A percentile compares a stretch with the other conserved stretches of the same genome.
Conservation (phyloP, 2,113 vertebrate species). For the Macquaria australasica region DNA sequence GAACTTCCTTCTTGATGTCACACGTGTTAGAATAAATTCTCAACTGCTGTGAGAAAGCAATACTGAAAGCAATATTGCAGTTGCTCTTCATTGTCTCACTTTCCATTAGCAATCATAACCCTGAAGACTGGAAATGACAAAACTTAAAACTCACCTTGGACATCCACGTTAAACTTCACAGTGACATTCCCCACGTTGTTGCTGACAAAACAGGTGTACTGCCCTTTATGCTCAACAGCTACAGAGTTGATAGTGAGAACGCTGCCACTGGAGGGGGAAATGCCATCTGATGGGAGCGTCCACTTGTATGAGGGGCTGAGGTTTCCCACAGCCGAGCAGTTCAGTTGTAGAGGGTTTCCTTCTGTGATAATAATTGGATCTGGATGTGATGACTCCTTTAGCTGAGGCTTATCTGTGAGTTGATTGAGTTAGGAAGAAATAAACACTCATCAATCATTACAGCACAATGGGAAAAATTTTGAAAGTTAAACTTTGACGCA, state of each 20-base stretch:
- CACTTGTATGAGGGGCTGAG: conserved; percentile 60
- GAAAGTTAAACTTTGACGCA: background rate
- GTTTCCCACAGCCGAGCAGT: conserved; percentile 60
- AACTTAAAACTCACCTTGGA: conserved; percentile 52
- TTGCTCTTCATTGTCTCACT: background rate
- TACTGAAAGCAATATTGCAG: background rate
- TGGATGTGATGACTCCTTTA: rapidly evolving
- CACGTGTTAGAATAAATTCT: background rate
- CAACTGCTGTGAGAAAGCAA: background rate
- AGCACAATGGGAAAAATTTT: background rate
- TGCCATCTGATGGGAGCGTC: rapidly evolving
- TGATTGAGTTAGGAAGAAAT: background rate
- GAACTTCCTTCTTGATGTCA: background rate
- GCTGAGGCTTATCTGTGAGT: conserved; percentile 45
- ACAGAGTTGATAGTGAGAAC: background rate
- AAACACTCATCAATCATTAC: background rate
- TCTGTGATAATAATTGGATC: rapidly evolving
- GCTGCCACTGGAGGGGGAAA: rapidly evolving
- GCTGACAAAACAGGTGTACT: too few relatives aligned
- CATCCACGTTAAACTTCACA: background rate
- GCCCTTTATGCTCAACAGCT: background rate
- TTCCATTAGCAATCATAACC: background rate
- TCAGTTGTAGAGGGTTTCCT: conserved; percentile 36
- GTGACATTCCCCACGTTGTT: too few relatives aligned
- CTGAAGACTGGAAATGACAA: background rate